These are phyloP conservation scores for Eonycteris spelaea DNA, from an alignment of 2,113 vertebrate species.

Conservation along the genomic window DNA sequence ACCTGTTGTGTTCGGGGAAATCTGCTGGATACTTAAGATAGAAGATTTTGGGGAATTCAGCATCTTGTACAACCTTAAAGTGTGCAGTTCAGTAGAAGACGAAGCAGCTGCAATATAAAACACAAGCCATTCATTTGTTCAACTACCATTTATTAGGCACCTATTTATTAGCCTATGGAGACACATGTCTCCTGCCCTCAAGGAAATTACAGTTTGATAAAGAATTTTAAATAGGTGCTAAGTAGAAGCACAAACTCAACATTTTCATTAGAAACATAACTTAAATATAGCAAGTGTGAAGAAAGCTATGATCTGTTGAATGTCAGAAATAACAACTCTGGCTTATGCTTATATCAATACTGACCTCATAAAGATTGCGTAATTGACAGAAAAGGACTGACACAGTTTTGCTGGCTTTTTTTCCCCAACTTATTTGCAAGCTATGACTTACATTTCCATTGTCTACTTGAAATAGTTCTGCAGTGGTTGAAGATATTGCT, in stretches of 20 bases:
- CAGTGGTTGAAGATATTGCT: not conserved
- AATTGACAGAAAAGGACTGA: not conserved
- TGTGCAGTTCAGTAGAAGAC: not conserved
- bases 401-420: not conserved
- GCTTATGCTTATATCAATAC: constrained; percentile 1
- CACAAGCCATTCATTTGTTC: constrained; percentile 35
- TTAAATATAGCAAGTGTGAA: not conserved
- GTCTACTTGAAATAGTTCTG: not conserved
- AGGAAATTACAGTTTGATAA: constrained; percentile 65
- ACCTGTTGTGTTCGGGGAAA: not conserved
- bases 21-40: not conserved
- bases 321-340: constrained; percentile 26
- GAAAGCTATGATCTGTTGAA: constrained; percentile 39
- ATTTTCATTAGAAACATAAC: constrained; percentile 55
- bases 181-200: constrained; percentile 44
- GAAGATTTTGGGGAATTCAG: not conserved
- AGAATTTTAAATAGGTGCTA: constrained; percentile 63
- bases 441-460: not conserved
- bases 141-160: constrained; percentile 46
- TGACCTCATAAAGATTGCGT: not conserved
- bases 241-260: constrained; percentile 56
- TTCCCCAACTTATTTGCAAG: not conserved
- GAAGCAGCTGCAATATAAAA: constrained; percentile 23
- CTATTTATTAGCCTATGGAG: constrained; percentile 55
- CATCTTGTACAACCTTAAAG: not conserved